Conservation (phyloP, 2,888 invertebrate species). For the Anorthoa munda region DNA sequence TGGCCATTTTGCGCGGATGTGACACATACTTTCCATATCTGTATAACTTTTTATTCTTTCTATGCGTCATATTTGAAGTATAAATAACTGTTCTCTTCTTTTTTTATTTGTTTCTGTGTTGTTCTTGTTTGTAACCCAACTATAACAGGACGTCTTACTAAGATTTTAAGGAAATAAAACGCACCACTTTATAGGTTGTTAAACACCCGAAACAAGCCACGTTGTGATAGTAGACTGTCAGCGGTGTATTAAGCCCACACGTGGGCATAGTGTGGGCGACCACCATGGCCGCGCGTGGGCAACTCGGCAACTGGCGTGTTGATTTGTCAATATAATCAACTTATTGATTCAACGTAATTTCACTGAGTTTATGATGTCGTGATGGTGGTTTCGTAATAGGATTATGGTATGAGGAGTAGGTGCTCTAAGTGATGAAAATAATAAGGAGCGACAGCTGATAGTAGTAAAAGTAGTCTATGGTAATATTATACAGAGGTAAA, state of each 20-base stretch:
- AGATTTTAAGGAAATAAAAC: constrained; percentile 38
- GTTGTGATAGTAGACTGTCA: constrained; percentile 54
- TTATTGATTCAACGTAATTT: constrained; percentile 56
- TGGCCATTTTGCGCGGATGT: not conserved
- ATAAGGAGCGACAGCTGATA: not conserved
- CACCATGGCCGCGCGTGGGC: constrained; percentile 73
- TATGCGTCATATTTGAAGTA: not conserved
- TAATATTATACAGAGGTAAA: too few relatives aligned
- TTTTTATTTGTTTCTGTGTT: not conserved
- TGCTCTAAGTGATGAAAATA: constrained; percentile 40
- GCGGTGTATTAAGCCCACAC: constrained; percentile 64
- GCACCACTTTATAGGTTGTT: constrained; percentile 48
- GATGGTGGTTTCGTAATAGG: constrained; percentile 39
- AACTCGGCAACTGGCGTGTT: constrained; percentile 64
- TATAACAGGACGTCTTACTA: not conserved
- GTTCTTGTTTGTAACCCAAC: not conserved
- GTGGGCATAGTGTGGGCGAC: constrained; percentile 78
- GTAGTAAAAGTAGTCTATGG: not conserved
- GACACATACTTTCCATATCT: not conserved
- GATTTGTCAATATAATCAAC: constrained; percentile 67
- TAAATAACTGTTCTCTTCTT: too few relatives aligned
- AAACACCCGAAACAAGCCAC: constrained; percentile 51
- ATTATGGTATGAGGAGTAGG: not conserved
- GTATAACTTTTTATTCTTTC: not conserved
- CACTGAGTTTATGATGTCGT: constrained; percentile 33